Conservation (phyloP, 2,113 vertebrate species). For the Callospermophilus lateralis region DNA sequence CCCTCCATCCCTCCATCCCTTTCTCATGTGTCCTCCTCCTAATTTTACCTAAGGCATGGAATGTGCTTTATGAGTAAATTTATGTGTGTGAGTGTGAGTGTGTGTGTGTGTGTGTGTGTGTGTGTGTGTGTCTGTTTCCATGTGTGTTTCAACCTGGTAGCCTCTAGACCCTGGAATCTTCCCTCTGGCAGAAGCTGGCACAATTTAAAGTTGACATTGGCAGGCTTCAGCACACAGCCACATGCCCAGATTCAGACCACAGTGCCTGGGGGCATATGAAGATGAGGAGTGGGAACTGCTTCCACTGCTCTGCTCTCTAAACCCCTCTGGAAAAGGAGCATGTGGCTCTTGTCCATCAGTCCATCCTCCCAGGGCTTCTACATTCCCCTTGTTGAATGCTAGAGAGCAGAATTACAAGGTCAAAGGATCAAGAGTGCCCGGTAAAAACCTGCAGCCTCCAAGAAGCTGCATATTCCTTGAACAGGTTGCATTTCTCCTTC, state of each 20-base stretch:
- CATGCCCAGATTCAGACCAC: background rate
- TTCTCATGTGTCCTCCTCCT: background rate
- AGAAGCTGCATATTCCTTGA: background rate
- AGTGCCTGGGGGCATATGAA: conserved; percentile 5
- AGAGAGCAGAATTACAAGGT: conserved; percentile 36
- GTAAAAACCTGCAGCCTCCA: background rate
- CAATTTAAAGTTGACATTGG: conserved; percentile 12
- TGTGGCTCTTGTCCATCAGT: background rate
- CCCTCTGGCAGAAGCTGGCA: conserved; percentile 26
- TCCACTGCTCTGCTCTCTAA: conserved; percentile 22
- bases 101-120: background rate
- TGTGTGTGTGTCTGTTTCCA: background rate
- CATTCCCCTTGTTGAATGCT: background rate
- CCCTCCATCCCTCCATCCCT: fast-evolving
- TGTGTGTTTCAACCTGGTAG: no score
- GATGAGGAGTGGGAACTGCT: conserved; percentile 48
- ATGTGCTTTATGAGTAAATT: background rate
- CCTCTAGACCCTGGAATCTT: conserved; percentile 39
- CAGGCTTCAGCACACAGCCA: conserved; percentile 53
- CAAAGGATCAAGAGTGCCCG: background rate
- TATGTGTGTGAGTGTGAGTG: no score
- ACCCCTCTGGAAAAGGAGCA: background rate
- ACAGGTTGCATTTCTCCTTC: background rate
- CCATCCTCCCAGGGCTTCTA: background rate
- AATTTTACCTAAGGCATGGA: background rate